Evolutionary conservation across 2,797 vertebrate species (phyloP).

Genomic region (Anableps anableps): DNA sequence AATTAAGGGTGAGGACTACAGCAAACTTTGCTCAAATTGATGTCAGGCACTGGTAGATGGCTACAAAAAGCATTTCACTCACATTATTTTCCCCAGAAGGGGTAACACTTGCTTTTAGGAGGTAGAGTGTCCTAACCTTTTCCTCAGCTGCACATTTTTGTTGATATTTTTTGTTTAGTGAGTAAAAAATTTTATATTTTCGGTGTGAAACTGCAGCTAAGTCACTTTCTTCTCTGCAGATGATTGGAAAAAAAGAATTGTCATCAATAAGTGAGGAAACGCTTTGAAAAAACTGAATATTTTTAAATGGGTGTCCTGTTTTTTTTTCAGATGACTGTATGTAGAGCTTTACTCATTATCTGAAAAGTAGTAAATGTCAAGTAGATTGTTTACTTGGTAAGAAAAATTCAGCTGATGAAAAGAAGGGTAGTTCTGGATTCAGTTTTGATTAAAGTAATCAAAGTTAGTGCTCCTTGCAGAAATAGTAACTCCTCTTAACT

Average conservation of each 20-base stretch:
- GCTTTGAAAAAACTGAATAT: no score
- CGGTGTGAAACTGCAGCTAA: neutral
- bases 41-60: neutral
- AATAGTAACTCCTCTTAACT: neutral
- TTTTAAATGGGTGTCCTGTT: no score
- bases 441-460: neutral
- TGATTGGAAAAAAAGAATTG: neutral
- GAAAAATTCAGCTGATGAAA: neutral
- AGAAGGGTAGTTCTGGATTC: neutral
- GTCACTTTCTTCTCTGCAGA: neutral
- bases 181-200: neutral
- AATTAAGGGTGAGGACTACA: no score
- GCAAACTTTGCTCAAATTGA: no score
- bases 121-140: neutral
- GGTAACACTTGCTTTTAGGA: no score
- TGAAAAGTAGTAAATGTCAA: neutral
- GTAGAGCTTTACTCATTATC: neutral
- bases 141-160: neutral
- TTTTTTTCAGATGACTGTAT: neutral
- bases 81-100: no score
- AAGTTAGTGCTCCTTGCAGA: neutral
- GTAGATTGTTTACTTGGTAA: neutral
- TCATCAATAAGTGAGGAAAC: neutral
- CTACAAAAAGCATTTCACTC: neutral
- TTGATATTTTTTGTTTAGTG: neutral